phyloP scores from a whole-genome alignment of 2,888 invertebrate species.

The Drymonia ruficornis region DNA sequence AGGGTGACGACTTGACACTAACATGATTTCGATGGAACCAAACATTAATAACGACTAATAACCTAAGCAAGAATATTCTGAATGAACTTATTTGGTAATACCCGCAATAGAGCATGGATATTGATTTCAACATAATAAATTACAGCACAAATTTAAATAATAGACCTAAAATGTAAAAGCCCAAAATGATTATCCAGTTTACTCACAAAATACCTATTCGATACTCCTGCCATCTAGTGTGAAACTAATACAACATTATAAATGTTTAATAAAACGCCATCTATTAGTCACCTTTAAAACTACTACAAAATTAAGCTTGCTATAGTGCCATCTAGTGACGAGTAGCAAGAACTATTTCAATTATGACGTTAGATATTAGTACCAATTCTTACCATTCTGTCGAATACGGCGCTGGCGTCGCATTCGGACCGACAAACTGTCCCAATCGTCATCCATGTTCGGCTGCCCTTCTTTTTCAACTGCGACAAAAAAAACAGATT shows the following conservation, averaged over 20 bases:
- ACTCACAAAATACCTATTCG: not conserved
- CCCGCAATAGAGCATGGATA: slow-evolving; percentile 1
- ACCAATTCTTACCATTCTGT: slow-evolving; percentile 61
- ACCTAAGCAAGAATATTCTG: slow-evolving; percentile 9
- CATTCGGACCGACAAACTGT: slow-evolving; percentile 91
- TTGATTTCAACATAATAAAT: slow-evolving; percentile 2
- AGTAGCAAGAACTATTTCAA: slow-evolving; percentile 16
- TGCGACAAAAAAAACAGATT: slow-evolving; percentile 41
- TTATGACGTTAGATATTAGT: slow-evolving; percentile 35
- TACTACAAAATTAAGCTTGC: not conserved
- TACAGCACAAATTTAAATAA: not conserved
- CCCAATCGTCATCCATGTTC: slow-evolving; percentile 90
- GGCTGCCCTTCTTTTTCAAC: slow-evolving; percentile 85
- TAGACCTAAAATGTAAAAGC: not conserved
- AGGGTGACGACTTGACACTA: slow-evolving; percentile 51
- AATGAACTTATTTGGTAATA: slow-evolving; percentile 16
- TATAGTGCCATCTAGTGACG: slow-evolving; percentile 21
- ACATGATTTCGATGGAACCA: slow-evolving; percentile 32
- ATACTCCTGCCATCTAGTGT: not conserved
- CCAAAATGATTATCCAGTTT: not conserved
- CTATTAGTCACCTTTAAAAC: not conserved
- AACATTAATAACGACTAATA: slow-evolving; percentile 39
- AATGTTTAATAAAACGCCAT: slow-evolving; percentile 1
- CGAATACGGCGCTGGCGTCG: slow-evolving; percentile 86
- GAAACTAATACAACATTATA: not conserved